Conservation (phyloP, 2,113 vertebrate species). For the Gnathonemus longibarbis region DNA sequence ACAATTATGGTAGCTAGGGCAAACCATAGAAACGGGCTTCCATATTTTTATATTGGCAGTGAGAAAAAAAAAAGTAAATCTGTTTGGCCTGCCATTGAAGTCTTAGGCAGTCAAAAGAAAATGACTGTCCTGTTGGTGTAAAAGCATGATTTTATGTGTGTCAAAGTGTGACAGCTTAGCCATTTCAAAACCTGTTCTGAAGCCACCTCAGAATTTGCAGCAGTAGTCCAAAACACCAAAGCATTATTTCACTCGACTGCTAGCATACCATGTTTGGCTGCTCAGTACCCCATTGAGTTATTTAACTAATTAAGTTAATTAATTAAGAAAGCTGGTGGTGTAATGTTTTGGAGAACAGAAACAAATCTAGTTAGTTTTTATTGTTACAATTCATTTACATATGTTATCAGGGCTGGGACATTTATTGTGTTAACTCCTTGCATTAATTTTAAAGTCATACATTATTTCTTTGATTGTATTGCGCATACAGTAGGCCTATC, state of each 20-base stretch:
- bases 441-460: neutral
- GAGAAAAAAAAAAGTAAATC: neutral
- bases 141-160: neutral
- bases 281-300: neutral
- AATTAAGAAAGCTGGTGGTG: neutral
- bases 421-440: neutral
- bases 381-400: neutral
- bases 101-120: neutral
- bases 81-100: neutral
- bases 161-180: neutral
- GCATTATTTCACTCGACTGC: neutral
- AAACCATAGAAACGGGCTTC: neutral
- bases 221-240: neutral
- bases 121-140: neutral
- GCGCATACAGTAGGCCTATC: neutral
- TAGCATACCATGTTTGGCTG: neutral
- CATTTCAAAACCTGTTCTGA: neutral
- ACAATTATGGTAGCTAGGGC: neutral
- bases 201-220: neutral
- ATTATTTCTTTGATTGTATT: neutral
- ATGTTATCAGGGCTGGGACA: neutral
- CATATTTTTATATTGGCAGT: neutral
- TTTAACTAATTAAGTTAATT: neutral
- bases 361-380: neutral
- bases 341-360: neutral